Percentiles rank a stretch among this genome's conserved stretches.
phyloP scores from a whole-genome alignment of 2,113 vertebrate genomes.

The Penelope pileata region DNA sequence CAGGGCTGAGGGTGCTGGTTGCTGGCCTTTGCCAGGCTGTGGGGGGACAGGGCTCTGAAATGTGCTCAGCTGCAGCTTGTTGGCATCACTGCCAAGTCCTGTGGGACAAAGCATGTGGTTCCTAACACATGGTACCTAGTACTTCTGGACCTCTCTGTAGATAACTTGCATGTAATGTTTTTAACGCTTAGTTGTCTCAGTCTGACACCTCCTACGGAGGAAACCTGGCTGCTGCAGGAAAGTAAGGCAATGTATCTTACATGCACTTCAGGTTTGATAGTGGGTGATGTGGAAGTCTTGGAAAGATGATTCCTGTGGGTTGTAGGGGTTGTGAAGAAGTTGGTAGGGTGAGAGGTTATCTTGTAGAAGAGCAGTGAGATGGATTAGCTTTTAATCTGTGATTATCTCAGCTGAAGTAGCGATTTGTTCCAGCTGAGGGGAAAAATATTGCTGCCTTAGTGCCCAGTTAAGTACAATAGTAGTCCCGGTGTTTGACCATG shows the following conservation, averaged over 20 bases:
- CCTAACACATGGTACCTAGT: background rate
- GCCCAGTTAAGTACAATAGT: background rate
- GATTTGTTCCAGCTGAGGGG: background rate
- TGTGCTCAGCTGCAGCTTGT: background rate
- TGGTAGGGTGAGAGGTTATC: background rate
- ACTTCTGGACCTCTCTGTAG: background rate
- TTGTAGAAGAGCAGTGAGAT: background rate
- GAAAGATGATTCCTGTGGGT: background rate
- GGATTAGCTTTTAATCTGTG: background rate
- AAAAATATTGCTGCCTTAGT: background rate
- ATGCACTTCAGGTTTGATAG: background rate
- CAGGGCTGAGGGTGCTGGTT: fast-evolving
- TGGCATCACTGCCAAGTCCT: background rate
- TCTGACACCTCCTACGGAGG: background rate
- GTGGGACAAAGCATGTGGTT: background rate
- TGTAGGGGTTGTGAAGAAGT: background rate
- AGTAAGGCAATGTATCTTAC: background rate
- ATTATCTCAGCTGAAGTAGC: background rate
- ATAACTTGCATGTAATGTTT: background rate
- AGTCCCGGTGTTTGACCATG: background rate
- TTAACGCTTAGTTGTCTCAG: background rate
- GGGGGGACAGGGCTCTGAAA: background rate
- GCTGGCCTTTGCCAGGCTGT: background rate
- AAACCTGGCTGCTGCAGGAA: background rate
- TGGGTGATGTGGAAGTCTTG: background rate